Evolutionary conservation across 1,140 invertebrate genomes (phyloP), one percentile per base, ranked within the genome.

Genomic region (Lucilia sericata): DNA sequence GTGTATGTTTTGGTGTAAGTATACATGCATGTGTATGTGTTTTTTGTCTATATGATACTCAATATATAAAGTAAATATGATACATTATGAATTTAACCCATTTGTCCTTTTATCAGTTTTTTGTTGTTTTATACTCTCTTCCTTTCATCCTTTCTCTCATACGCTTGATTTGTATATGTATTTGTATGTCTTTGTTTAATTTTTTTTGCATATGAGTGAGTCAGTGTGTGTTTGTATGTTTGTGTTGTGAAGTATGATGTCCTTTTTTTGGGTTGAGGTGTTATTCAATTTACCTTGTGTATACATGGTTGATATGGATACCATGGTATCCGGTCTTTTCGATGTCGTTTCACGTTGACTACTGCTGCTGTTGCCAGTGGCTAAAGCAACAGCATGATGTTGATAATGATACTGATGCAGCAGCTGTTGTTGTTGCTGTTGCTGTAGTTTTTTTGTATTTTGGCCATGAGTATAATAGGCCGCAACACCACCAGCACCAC

Each of bases 301-400:
- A 34, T 89, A 90, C 78, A 88, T 88, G 75, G 89, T 90, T 74
- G 89, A 90, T 81, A 88, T 89, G 55, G 89, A 90, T 25, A 86
- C 88, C 30, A 88, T 90, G 74, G 89, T 90, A 81, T 90, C 89
- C 82, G 88, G 87, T n/a, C 88, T 85, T 8, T 87, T 87, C 74
- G 88, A 88, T n/a, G 86, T 86, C 74, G 88, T 89, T 80, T 90
- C 88, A 36, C 88, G 86, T 42, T 86, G 88, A 74, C 89, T 88
- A 84, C 85, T 90, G 85, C 88, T 90, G 86, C 88, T 90, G 85
- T 86, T 87, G n/a, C 84, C 82, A 5, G 42, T 80, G 21, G 80
- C 60, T 70, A 82, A 74, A 10, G 49, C 75, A 19, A 81, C 19
- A 86, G 83, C 87, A 88, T 87, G 60, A 87, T 86, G 85, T 55